Percentiles rank a stretch among this genome's conserved stretches.
These are phyloP conservation scores for Thymelicus lineola DNA, from an alignment of 2,888 invertebrate genomes.

Conservation along the genomic window DNA sequence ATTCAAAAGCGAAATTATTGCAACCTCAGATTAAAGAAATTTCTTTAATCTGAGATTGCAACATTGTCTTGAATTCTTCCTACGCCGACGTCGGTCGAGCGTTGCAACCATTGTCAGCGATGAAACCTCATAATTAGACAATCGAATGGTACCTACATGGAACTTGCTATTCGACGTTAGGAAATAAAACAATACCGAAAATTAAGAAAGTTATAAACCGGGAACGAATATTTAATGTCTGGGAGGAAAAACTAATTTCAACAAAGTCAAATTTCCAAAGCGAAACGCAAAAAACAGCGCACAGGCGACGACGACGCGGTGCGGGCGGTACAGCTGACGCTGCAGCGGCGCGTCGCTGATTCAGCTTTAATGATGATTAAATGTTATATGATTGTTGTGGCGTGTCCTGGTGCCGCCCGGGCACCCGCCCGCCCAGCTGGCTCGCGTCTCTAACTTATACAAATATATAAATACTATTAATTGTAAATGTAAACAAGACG, in stretches of 20 bases:
- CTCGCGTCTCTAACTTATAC: constrained; percentile 14
- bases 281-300: constrained; percentile 61
- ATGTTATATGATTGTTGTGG: constrained; percentile 77
- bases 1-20: too few relatives aligned
- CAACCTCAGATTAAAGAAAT: too few relatives aligned
- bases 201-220: neutral
- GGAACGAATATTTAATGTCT: constrained; percentile 3
- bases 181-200: too few relatives aligned
- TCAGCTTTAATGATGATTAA: constrained; percentile 83
- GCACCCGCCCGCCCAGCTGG: constrained; percentile 5
- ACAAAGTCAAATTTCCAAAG: constrained; percentile 17
- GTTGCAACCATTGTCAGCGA: too few relatives aligned
- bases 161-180: too few relatives aligned
- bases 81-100: too few relatives aligned
- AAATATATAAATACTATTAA: neutral
- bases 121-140: too few relatives aligned
- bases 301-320: constrained; percentile 51
- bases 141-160: too few relatives aligned
- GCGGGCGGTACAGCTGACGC: constrained; percentile 65
- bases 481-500: too few relatives aligned
- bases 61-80: too few relatives aligned
- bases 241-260: constrained; percentile 23
- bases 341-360: constrained; percentile 71
- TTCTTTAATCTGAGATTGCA: too few relatives aligned
- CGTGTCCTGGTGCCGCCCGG: constrained; percentile 49